Base-by-base conservation (phyloP, 2,888 invertebrate genomes). In the Eupithecia pulchellata region DNA sequence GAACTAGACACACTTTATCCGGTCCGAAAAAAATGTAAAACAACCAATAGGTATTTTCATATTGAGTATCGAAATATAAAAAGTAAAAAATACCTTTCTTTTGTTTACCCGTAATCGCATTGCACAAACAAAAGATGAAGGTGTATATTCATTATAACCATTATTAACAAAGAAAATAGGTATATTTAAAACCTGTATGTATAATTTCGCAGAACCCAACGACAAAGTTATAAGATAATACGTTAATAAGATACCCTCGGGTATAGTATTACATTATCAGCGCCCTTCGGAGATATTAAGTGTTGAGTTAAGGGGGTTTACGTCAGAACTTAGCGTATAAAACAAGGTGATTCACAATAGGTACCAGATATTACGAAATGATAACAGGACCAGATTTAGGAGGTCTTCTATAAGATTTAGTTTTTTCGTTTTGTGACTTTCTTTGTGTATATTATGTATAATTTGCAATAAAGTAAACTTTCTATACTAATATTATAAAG, bases 291-390 rank as follows among this genome's bases (percentile, higher is more conserved):
- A 27, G 55, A 17, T 55, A 55, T 55, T 14, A 55, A 61, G 25
- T 36, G 55, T 55, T 55, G 55, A 55, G 27, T 55, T 55, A 52
- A 32, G 32, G 79, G 78, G 80, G 78, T 84, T 81, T 81, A 84
- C 81, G 79, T 65, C 71, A 72, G 78, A 84, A 84, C 77, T 84
- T 84, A 76, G 73, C 72, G 71, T 79, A 84, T 84, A 83, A 84
- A 84, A 81, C 81, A 83, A 74, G 79, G 76, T 84, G 81, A 83
- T 84, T 80, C 81, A 81, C 71, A 65, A 64, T 17, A 27, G 27
- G 27, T 55, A 55, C 55, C 27, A 29, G 55, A 55, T 66, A 47
- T 66, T 57, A 30, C 39, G 64, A 55, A 29, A 55, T 64, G 55
- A 55, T 55, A 55, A n/a, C 55, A 25, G 25, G 52, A 55, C 27